phyloP scores from a whole-genome alignment of 1,140 invertebrate genomes.

The Drosophila bocqueti region DNA sequence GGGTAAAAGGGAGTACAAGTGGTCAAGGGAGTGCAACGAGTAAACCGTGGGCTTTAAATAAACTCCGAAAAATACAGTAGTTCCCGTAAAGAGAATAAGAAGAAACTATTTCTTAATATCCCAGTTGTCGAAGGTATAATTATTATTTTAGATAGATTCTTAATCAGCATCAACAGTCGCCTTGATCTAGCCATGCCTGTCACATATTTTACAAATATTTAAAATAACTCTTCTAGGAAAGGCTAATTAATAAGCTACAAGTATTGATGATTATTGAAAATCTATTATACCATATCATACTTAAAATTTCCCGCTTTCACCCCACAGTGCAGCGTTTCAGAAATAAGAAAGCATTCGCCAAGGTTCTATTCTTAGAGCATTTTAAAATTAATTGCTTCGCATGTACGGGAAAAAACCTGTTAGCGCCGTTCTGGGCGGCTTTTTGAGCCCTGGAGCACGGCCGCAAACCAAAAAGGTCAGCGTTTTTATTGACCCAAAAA shows the following conservation, averaged over 20 bases:
- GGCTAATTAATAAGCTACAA: background rate
- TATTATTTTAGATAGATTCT: too few relatives aligned
- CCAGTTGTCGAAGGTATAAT: too few relatives aligned
- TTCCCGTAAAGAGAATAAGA: too few relatives aligned
- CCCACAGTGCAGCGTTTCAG: background rate
- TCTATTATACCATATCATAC: background rate
- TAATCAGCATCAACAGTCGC: too few relatives aligned
- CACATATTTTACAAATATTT: too few relatives aligned
- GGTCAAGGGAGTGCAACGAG: background rate
- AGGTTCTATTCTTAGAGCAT: conserved; percentile 40
- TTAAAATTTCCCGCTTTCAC: background rate
- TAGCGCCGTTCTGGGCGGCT: conserved; percentile 49
- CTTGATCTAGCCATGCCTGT: too few relatives aligned
- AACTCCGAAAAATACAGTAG: too few relatives aligned
- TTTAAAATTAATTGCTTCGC: conserved; percentile 60
- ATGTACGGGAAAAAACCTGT: conserved; percentile 55
- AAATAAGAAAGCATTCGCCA: background rate
- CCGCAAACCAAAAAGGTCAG: conserved; percentile 62
- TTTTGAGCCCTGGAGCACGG: conserved; percentile 37
- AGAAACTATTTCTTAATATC: too few relatives aligned
- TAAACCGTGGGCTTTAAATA: background rate
- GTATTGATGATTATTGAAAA: background rate
- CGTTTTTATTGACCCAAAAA: conserved; percentile 66
- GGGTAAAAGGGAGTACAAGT: background rate
- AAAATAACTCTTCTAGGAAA: too few relatives aligned